Percentiles rank a stretch among this genome's conserved stretches.
Conservation (phyloP, 2,113 vertebrate genomes). For the Tricholaema leucomelas region DNA sequence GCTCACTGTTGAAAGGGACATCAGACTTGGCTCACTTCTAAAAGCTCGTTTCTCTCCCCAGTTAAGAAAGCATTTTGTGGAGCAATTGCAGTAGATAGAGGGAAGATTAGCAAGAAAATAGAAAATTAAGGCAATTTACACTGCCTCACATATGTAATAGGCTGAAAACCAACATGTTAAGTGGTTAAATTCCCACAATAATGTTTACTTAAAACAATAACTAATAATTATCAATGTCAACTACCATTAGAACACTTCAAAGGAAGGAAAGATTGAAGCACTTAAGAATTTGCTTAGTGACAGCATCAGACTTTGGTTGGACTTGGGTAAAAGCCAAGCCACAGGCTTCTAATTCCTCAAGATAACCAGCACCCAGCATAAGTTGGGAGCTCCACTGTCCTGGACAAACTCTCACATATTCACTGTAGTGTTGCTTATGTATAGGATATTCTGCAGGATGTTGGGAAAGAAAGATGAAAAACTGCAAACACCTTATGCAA, state of each 20-base stretch:
- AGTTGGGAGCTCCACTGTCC: not conserved
- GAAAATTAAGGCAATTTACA: not conserved
- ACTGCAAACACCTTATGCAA: not conserved
- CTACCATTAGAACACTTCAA: not conserved
- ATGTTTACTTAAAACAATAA: not conserved
- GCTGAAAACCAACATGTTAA: not conserved
- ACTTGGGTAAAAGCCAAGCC: not conserved
- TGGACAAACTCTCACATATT: not conserved
- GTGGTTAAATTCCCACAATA: not conserved
- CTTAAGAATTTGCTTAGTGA: not conserved
- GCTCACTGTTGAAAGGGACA: not conserved
- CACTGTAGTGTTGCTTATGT: not conserved
- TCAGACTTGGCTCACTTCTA: not conserved
- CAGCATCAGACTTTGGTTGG: not conserved
- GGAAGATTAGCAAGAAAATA: not conserved
- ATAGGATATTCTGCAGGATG: not conserved
- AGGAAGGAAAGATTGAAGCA: not conserved
- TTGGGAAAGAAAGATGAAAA: not conserved
- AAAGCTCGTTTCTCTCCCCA: not conserved
- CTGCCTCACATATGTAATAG: not conserved
- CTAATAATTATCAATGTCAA: not conserved
- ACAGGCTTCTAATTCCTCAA: not conserved
- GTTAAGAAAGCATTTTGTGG: not conserved
- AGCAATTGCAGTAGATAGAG: not conserved
- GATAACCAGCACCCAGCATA: not conserved